phyloP scores from a whole-genome alignment of 1,140 invertebrate species.

The Epicauta chinensis region DNA sequence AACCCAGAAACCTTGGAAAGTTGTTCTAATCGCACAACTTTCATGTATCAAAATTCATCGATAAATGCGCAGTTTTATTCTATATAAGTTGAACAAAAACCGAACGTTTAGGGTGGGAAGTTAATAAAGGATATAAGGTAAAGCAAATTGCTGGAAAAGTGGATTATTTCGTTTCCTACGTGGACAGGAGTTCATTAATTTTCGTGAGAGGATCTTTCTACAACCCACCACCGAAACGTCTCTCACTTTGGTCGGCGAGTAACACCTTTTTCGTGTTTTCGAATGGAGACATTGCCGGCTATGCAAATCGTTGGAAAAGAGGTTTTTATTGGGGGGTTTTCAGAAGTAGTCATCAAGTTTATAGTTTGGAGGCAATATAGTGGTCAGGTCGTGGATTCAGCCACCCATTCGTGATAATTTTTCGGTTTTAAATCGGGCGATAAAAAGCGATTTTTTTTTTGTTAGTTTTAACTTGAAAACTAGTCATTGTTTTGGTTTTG shows the following conservation, averaged over 20 bases:
- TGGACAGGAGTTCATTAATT: slow-evolving; percentile 41
- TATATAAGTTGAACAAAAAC: no score
- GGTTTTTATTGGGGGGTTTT: slow-evolving; percentile 20
- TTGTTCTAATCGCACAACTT: no score
- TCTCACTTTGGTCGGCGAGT: slow-evolving; percentile 5
- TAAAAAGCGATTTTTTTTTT: no score
- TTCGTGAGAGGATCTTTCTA: slow-evolving; percentile 5
- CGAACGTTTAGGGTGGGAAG: no score
- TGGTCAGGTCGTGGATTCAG: slow-evolving; percentile 10
- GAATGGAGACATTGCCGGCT: slow-evolving; percentile 33
- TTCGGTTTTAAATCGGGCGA: no score
- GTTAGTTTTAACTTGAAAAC: no score
- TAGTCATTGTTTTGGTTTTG: no score
- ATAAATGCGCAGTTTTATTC: no score
- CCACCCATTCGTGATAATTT: slow-evolving; percentile 9
- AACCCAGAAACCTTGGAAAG: no score
- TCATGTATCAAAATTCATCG: no score
- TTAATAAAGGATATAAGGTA: slow-evolving; percentile 16
- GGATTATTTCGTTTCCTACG: slow-evolving; percentile 38
- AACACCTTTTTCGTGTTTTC: slow-evolving; percentile 41
- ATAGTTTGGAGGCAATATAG: slow-evolving; percentile 4
- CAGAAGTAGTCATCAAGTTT: neutral
- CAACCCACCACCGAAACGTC: slow-evolving; percentile 1
- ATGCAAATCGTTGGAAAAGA: slow-evolving; percentile 29
- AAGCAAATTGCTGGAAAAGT: slow-evolving; percentile 38